Base-by-base conservation (phyloP, 2,113 vertebrate genomes). In the Cercocebus atys region DNA sequence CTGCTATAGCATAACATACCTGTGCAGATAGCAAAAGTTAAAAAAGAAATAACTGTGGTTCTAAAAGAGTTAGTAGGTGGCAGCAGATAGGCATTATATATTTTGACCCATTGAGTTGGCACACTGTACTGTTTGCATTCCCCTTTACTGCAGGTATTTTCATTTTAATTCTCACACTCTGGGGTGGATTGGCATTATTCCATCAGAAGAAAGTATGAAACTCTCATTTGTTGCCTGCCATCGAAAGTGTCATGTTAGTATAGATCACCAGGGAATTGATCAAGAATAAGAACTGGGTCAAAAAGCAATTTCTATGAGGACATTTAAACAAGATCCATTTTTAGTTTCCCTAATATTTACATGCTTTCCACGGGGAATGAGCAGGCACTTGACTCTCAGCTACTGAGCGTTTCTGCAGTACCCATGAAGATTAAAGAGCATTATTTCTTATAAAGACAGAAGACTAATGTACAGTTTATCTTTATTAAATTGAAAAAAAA, bases 261-360 rank as follows among this genome's bases (percentile, higher is more conserved):
- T 6, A 47, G 38, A 88, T 96, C 95, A 70, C 52, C 40, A 66
- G 81, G 78, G 79, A 82, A 88, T 90, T 17, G 3, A 94, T 96
- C 57, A 20, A 57, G 81, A 94, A 87, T 55, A 95, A 82, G 68
- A 96, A 96, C 87, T 91, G 68, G 88, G 55, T 80, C 92, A 93
- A 59, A 96, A 95, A 94, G 45, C 50, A 70, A 5, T 95, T 97
- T 97, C 96, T 96, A 78, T 87, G 72, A 98, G 93, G 72, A 93
- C 94, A 81, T 94, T 98, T 96, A 90, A 96, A 82, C 90, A 96
- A 95, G 93, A 94, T 91, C 82, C 73, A 68, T 91, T 97, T 96
- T 94, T 57, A 70, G 55, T 90, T 96, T 92, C 50, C 47, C 45
- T 97, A 93, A 85, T 97, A 92, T 96, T 97, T 97, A 86, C 68